phyloP scores from a whole-genome alignment of 2,888 invertebrate species.

The Ennomos erosarius region DNA sequence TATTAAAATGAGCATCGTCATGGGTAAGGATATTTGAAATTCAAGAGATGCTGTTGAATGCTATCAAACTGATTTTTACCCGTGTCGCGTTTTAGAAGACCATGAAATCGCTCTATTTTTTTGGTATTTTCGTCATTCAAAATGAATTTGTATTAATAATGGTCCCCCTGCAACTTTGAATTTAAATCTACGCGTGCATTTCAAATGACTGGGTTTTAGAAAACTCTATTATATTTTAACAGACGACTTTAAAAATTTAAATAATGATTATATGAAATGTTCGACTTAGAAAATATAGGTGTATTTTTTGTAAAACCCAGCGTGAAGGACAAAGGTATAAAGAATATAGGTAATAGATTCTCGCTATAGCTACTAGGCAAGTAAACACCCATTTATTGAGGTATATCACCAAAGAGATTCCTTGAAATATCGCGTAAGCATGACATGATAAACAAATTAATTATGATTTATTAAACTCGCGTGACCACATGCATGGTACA shows the following conservation, averaged over 20 bases:
- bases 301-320: conserved; percentile 65
- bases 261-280: no score
- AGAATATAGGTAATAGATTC: conserved; percentile 66
- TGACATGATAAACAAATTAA: conserved; percentile 32
- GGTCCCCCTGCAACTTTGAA: conserved; percentile 60
- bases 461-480: conserved; percentile 24
- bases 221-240: conserved; percentile 40
- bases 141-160: conserved; percentile 41
- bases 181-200: conserved; percentile 79
- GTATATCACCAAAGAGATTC: conserved; percentile 67
- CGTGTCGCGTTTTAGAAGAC: conserved; percentile 9
- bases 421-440: conserved; percentile 63
- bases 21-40: no score
- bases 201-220: conserved; percentile 61
- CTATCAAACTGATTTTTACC: no score
- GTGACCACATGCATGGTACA: conserved; percentile 13
- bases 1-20: no score
- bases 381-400: conserved; percentile 70
- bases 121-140: not conserved
- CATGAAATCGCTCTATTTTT: conserved; percentile 10
- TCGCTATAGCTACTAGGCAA: conserved; percentile 85
- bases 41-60: no score
- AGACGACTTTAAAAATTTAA: no score
- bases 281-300: not conserved
- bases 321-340: conserved; percentile 67